Conservation (phyloP, 2,797 vertebrate genomes). For the Phoxinus dragarum region DNA sequence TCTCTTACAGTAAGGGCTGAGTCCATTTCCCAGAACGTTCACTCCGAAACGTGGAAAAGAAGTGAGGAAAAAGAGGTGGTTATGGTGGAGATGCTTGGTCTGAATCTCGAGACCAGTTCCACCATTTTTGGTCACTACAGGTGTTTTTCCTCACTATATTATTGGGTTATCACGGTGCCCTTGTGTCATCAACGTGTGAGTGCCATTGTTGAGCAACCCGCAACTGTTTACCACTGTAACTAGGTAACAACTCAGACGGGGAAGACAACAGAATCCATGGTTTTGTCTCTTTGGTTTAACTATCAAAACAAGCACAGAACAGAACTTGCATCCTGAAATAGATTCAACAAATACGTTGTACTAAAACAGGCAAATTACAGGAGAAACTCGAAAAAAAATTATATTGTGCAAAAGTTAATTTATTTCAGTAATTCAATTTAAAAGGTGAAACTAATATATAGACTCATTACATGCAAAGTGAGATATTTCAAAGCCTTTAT, state of each 20-base stretch:
- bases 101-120: background rate
- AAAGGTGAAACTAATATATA: too few relatives aligned
- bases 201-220: background rate
- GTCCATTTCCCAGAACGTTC: conserved; percentile 52
- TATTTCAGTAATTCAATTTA: too few relatives aligned
- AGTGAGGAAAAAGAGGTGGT: background rate
- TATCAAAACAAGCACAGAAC: background rate
- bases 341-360: background rate
- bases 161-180: background rate
- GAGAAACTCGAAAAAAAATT: too few relatives aligned
- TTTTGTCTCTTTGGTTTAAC: conserved; percentile 2
- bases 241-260: conserved; percentile 13
- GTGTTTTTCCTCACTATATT: background rate
- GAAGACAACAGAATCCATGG: conserved; percentile 13
- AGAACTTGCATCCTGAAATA: background rate
- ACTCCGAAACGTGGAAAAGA: background rate
- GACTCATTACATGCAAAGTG: too few relatives aligned
- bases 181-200: background rate
- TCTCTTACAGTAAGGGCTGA: conserved; percentile 69
- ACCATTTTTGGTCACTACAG: background rate
- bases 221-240: conserved; percentile 26
- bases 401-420: too few relatives aligned
- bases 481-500: too few relatives aligned
- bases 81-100: conserved; percentile 6
- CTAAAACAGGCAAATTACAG: background rate